Conservation (phyloP, 2,888 invertebrate genomes). For the Sesamia inferens region DNA sequence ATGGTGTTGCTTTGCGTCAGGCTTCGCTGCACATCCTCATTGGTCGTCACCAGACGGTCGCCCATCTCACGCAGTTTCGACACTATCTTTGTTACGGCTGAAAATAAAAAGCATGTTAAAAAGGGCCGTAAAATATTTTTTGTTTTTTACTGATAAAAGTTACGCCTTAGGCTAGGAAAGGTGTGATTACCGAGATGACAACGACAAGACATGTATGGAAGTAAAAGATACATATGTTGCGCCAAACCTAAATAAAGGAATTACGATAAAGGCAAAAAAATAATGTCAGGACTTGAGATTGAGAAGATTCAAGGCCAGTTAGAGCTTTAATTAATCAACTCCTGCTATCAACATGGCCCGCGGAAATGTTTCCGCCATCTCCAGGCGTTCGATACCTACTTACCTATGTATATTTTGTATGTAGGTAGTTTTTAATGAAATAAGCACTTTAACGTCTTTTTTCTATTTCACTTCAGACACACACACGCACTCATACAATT, state of each 20-base stretch:
- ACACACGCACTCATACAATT: too few species aligned
- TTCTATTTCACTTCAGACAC: too few species aligned
- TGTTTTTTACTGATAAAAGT: background rate
- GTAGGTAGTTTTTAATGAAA: background rate
- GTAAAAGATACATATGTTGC: background rate
- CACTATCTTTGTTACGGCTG: constrained; percentile 85
- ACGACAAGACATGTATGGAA: too few species aligned
- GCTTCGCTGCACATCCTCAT: constrained; percentile 90
- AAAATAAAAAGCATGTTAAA: constrained; percentile 28
- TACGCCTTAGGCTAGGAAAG: background rate
- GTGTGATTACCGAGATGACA: background rate
- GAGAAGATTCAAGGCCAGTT: background rate
- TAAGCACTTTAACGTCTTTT: background rate
- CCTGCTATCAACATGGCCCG: too few species aligned
- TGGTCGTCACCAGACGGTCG: constrained; percentile 86
- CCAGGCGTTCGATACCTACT: background rate
- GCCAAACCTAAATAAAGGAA: background rate
- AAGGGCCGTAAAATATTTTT: background rate
- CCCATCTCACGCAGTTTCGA: constrained; percentile 89
- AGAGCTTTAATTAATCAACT: background rate
- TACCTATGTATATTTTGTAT: too few species aligned
- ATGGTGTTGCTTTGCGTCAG: constrained; percentile 90
- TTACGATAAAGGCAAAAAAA: background rate
- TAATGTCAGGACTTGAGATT: background rate
- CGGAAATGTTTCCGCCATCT: background rate